Base-by-base conservation (phyloP, 2,797 vertebrate genomes). In the Gymnoscopelus microlampas region DNA sequence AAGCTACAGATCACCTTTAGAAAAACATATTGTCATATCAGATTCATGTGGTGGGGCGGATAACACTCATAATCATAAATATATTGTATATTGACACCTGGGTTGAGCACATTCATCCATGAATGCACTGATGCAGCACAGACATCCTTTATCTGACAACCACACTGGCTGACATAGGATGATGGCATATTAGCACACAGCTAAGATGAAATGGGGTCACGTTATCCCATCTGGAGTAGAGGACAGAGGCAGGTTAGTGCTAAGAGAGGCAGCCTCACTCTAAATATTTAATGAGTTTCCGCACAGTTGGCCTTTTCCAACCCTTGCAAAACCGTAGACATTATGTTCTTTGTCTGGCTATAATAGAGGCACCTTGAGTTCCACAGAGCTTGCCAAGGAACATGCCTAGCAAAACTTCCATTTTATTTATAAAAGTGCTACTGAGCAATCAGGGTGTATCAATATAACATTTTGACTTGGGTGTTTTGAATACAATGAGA, bases 201-300 rank as follows among this genome's bases (percentile, higher is more conserved):
- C 80, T 77, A 68, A 81, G 79, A 78, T 81, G 75, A 87, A 92
- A 90, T 78, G 86, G 91, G 88, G 88, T 86, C 87, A 89, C 81
- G 57, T 89, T 90, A 85, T 89, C 88, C 89, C 88, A 88, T 89
- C 90, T 92, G 88, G 87, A 89, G 89, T 76, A 83, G 85, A 87
- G 81, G 85, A 88, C 85, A 70, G 87, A 90, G 87, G 84, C 81
- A 88, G 90, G 91, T 90, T 91, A 85, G 88, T 67, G 82, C 87
- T 81, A 78, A 90, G 87, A 87, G 85, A 89, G 82, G 84, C 89
- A 89, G 88, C 85, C 87, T 87, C 73, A 63, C 87, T 80, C 90
- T 94, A 92, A 95, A 95, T 95, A 93, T 93, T 95, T 94, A 86
- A 95, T 94, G 83, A 86, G 85, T 87, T 91, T 93, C 90, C 85